Percentiles rank a stretch among this genome's conserved stretches.
Conservation (phyloP, 2,113 vertebrate genomes). For the Capreolus pygargus region DNA sequence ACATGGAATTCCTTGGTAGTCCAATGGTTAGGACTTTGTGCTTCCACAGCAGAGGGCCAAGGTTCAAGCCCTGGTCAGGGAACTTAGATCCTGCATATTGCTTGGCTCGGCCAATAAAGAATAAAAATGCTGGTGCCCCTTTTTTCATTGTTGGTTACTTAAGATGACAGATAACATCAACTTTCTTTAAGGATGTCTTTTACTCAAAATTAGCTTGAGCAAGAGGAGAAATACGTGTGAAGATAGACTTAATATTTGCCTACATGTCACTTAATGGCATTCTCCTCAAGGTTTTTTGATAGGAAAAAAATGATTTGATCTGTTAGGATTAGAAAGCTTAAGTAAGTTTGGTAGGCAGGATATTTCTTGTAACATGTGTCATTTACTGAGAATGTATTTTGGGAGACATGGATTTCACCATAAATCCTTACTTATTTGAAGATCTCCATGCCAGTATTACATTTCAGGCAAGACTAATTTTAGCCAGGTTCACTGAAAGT, state of each 20-base stretch:
- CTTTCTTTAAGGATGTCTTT: not conserved
- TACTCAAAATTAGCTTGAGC: not conserved
- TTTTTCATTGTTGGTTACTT: not conserved
- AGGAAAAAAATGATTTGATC: not conserved
- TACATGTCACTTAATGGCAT: not conserved
- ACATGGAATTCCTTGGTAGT: not conserved
- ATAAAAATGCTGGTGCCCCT: not conserved
- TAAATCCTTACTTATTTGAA: not conserved
- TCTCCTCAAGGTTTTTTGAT: not conserved
- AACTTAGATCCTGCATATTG: not conserved
- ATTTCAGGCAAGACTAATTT: slow-evolving; percentile 23
- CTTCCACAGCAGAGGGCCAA: not conserved
- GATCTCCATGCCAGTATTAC: not conserved
- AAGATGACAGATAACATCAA: not conserved
- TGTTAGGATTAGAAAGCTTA: not conserved
- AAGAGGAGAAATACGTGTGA: not conserved
- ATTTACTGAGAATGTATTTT: not conserved
- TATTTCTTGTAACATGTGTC: not conserved
- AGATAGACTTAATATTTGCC: not conserved
- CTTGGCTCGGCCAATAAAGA: not conserved
- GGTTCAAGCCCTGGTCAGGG: not conserved
- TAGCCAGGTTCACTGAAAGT: not conserved
- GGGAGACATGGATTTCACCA: not conserved
- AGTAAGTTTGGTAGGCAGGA: not conserved
- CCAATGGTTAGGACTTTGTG: not conserved